Evolutionary conservation across 2,888 invertebrate species (phyloP).

Genomic region (Epistrophe eligans): DNA sequence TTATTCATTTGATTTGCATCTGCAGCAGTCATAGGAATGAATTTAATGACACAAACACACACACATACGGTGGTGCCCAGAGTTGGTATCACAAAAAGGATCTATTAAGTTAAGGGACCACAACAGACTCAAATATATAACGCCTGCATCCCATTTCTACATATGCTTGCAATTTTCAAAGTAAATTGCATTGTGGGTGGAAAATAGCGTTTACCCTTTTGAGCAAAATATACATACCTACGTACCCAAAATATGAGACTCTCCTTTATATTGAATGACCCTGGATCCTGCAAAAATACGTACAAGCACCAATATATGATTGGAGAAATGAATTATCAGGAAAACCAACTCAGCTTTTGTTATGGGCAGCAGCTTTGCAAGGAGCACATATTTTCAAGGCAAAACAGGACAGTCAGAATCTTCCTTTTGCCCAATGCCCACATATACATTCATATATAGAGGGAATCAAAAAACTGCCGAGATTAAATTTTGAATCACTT

Average conservation of each 20-base stretch:
- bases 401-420: background rate
- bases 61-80: background rate
- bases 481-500: constrained; percentile 65
- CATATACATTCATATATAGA: constrained; percentile 22
- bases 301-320: constrained; percentile 21
- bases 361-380: background rate
- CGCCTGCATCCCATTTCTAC: constrained; percentile 29
- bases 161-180: constrained; percentile 29
- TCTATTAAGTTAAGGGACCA: background rate
- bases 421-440: constrained; percentile 27
- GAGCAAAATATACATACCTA: background rate
- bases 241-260: background rate
- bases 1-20: constrained; percentile 59
- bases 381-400: constrained; percentile 10
- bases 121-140: background rate
- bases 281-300: constrained; percentile 6
- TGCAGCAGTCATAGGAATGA: constrained; percentile 34
- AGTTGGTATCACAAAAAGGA: background rate
- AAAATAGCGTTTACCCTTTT: constrained; percentile 29
- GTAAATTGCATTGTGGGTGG: background rate
- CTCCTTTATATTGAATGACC: constrained; percentile 25
- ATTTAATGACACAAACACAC: constrained; percentile 14
- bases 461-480: constrained; percentile 58
- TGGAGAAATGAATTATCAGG: constrained; percentile 68
- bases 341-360: constrained; percentile 50